phyloP scores from a whole-genome alignment of 2,888 invertebrate species.

The Julus scandinavius region DNA sequence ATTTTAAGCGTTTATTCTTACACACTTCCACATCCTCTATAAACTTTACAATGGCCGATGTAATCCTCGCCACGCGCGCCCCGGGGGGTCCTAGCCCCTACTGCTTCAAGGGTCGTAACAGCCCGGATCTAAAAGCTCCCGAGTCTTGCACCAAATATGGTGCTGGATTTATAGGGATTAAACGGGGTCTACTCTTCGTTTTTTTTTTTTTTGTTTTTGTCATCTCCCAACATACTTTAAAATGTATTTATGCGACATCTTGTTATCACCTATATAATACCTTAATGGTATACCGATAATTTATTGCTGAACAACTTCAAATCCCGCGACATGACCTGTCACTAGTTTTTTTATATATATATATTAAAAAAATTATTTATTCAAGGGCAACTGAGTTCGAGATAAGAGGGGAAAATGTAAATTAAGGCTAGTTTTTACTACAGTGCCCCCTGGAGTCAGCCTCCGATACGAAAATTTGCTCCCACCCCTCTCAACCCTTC shows the following conservation, averaged over 20 bases:
- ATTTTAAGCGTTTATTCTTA: slow-evolving; percentile 43
- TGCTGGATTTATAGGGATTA: neutral
- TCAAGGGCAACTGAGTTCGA: slow-evolving; percentile 43
- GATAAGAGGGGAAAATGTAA: slow-evolving; percentile 30
- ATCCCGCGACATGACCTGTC: slow-evolving; percentile 39
- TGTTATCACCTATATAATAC: slow-evolving; percentile 36
- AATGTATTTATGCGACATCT: slow-evolving; percentile 36
- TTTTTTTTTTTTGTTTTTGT: too few species aligned
- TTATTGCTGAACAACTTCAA: slow-evolving; percentile 43
- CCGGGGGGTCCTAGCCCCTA: slow-evolving; percentile 1
- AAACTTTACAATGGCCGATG: slow-evolving; percentile 44
- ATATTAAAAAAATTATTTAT: slow-evolving; percentile 30
- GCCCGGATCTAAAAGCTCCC: neutral
- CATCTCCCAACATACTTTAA: neutral
- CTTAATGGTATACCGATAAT: slow-evolving; percentile 43
- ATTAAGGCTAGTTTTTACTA: slow-evolving; percentile 20
- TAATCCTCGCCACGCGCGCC: slow-evolving; percentile 38
- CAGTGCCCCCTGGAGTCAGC: slow-evolving; percentile 40
- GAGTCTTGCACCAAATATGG: neutral
- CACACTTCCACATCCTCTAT: slow-evolving; percentile 46
- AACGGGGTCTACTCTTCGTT: neutral
- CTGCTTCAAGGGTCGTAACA: slow-evolving; percentile 3
- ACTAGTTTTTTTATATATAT: neutral
- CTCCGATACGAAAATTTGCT: neutral
- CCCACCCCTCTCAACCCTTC: neutral